Percentiles rank a stretch among this genome's conserved stretches.
Conservation (phyloP, 1,140 invertebrate species). For the Drosophila carrolli region DNA sequence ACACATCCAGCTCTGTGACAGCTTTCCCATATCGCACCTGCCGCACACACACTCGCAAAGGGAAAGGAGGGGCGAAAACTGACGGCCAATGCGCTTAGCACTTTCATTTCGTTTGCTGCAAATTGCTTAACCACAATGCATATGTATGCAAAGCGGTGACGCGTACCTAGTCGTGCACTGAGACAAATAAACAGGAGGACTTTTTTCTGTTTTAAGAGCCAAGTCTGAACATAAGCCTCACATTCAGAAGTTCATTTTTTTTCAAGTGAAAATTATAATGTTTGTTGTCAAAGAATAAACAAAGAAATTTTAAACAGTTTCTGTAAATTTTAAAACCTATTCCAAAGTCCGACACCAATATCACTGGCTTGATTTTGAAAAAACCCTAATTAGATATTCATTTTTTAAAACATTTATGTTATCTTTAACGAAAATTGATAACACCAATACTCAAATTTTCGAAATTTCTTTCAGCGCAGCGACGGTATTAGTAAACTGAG, state of each 20-base stretch:
- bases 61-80: conserved; percentile 31
- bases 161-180: conserved; percentile 5
- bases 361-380: too few relatives aligned
- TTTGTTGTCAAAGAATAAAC: not conserved
- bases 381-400: not conserved
- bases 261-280: too few relatives aligned
- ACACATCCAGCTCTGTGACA: conserved; percentile 50
- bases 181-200: not conserved
- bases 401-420: not conserved
- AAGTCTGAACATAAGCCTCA: too few relatives aligned
- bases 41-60: conserved; percentile 43
- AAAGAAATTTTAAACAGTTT: too few relatives aligned
- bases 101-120: conserved; percentile 79
- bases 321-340: too few relatives aligned
- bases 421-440: too few relatives aligned
- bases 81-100: conserved; percentile 77
- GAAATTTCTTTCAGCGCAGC: not conserved
- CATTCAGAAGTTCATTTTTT: too few relatives aligned
- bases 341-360: too few relatives aligned
- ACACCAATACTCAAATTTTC: not conserved
- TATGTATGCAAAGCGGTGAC: conserved; percentile 54
- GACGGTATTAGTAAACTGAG: conserved; percentile 65
- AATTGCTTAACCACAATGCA: conserved; percentile 81
- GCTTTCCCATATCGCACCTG: conserved; percentile 74
- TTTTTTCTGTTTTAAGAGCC: not conserved